Conservation (phyloP, 1,140 invertebrate genomes). For the Aphaenogaster rudis region DNA sequence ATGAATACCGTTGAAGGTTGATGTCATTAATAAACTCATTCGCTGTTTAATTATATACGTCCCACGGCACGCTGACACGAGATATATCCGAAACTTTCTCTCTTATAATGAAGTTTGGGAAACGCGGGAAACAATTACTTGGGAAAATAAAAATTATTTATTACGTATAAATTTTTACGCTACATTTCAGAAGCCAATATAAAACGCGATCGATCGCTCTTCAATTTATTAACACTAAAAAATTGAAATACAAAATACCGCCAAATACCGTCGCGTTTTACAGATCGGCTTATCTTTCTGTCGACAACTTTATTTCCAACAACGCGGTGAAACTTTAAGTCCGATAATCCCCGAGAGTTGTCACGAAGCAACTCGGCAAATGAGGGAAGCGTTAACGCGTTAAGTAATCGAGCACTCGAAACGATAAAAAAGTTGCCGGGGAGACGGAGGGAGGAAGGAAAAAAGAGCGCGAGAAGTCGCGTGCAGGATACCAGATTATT, state of each 20-base stretch:
- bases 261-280: not conserved
- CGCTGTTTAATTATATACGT: constrained; percentile 55
- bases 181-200: not conserved
- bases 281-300: not conserved
- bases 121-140: not conserved
- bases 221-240: not conserved
- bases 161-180: not conserved
- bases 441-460: too few species aligned
- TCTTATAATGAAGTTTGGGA: constrained; percentile 34
- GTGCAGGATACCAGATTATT: constrained; percentile 49
- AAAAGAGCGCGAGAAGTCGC: constrained; percentile 40
- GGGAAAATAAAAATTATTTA: not conserved
- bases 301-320: constrained; percentile 10
- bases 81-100: constrained; percentile 9
- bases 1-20: not conserved
- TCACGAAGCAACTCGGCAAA: constrained; percentile 49
- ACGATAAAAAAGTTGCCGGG: constrained; percentile 42
- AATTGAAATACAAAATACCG: not conserved
- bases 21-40: constrained; percentile 59
- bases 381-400: constrained; percentile 59
- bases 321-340: constrained; percentile 30
- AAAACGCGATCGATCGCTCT: too few species aligned
- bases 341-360: constrained; percentile 53
- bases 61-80: not conserved
- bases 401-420: constrained; percentile 53